phyloP scores from a whole-genome alignment of 2,113 vertebrate species.

The Bufo bufo region DNA sequence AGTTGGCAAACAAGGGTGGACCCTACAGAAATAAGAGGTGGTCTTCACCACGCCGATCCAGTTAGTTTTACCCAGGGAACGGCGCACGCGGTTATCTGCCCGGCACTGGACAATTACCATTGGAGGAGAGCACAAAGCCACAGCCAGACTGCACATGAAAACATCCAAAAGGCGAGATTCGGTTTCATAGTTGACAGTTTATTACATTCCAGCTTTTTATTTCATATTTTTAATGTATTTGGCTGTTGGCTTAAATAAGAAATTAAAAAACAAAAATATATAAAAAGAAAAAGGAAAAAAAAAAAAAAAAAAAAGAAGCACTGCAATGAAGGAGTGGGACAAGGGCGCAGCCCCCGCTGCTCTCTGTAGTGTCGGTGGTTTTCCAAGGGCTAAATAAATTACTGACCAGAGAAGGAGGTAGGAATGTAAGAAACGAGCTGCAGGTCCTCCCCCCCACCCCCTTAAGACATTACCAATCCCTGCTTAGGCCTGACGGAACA shows the following conservation, averaged over 20 bases:
- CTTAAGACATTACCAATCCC: neutral
- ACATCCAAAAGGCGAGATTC: neutral
- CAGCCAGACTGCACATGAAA: neutral
- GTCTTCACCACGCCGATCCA: neutral
- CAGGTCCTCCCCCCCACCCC: neutral
- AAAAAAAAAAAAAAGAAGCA: neutral
- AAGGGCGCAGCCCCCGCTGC: neutral
- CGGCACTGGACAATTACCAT: too few species aligned
- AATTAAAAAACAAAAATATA: slow-evolving; percentile 30
- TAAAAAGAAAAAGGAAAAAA: slow-evolving; percentile 4
- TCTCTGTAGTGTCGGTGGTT: slow-evolving; percentile 45
- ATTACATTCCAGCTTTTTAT: slow-evolving; percentile 56
- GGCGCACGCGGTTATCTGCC: too few species aligned
- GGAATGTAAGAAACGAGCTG: slow-evolving; percentile 47
- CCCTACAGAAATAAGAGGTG: neutral
- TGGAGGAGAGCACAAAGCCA: neutral
- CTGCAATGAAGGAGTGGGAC: slow-evolving; percentile 24
- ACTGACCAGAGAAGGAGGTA: slow-evolving; percentile 43
- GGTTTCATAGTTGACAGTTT: slow-evolving; percentile 50
- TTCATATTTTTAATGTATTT: slow-evolving; percentile 24
- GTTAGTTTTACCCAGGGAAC: neutral
- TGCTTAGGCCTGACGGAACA: neutral
- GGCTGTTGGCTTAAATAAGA: slow-evolving; percentile 57
- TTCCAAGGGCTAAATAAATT: neutral
- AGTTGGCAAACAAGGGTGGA: neutral